Percentiles rank a stretch among this genome's conserved stretches.
Conservation (phyloP, 53 echinoderm and acorn worm species). For the Astropecten irregularis region DNA sequence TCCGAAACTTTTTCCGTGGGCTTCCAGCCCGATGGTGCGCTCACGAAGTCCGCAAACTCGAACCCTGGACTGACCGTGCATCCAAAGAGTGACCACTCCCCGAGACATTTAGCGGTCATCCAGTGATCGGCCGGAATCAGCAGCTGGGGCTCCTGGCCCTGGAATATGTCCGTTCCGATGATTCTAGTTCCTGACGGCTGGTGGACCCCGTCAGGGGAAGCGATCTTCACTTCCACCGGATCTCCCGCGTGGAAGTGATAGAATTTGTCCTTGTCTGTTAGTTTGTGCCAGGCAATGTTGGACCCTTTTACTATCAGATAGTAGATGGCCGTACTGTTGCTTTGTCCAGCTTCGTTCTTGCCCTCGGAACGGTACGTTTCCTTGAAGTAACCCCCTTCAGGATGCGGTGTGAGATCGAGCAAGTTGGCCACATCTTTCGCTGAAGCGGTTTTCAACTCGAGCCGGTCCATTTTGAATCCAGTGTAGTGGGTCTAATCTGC, state of each 20-base stretch:
- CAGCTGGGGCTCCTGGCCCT: constrained; percentile 15
- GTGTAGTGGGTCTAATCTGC: no score
- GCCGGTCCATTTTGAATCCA: no score
- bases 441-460: no score
- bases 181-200: neutral
- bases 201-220: constrained; percentile 8
- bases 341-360: neutral
- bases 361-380: constrained; percentile 12
- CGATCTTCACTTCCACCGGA: constrained; percentile 8
- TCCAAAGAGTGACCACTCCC: constrained; percentile 45
- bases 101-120: constrained; percentile 26
- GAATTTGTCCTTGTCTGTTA: constrained; percentile 10
- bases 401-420: constrained; percentile 3
- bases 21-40: neutral
- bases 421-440: neutral
- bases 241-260: constrained; percentile 39
- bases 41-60: neutral
- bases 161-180: neutral
- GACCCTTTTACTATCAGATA: constrained; percentile 3
- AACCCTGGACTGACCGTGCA: constrained; percentile 34
- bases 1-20: no score
- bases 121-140: constrained; percentile 32
- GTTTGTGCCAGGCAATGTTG: neutral
- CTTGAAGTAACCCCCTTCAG: constrained; percentile 15
- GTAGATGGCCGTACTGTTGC: constrained; percentile 16